Base-by-base conservation (phyloP, 92 coral and sea anemone genomes). In the Phymanthus crucifer region DNA sequence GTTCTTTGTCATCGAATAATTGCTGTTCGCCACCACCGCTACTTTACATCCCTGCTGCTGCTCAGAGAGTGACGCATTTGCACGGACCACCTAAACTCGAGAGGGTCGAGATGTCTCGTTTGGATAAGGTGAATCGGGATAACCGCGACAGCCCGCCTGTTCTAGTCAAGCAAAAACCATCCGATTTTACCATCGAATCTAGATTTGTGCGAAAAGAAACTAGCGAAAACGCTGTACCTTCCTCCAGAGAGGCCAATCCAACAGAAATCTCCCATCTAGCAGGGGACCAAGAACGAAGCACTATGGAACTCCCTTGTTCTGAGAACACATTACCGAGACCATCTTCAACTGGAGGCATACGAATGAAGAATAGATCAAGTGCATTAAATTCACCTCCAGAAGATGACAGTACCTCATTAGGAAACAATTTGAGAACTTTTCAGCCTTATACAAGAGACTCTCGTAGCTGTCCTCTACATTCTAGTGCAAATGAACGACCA, bases 21-120 rank as follows among this genome's bases (percentile, higher is more conserved):
- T 88, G 92, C 83, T 88, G 86, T 68, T 84, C 89, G 66, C 97
- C 97, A 0, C 97, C 97, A 1, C 97, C 97, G 1, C 34, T 93
- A 18, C 89, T 93, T 32, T 93, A 93, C 80, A 93, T 93, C 34
- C 97, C 97, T 32, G 94, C 93, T 33, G 94, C 94, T 6, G 97
- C 97, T 34, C 94, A 90, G 86, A 78, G 89, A 69, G 92, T 93
- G 21, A 93, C 97, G 1, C 97, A 93, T 32, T 84, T 93, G 7
- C 97, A 90, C 32, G 97, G 92, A 16, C 97, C 97, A 18, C 97
- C 97, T 11, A 87, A 83, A 50, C 88, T 93, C 14, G 88, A 93
- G 85, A 82, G 94, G 36, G 76, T 82, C 31, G 86, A 87, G 23
- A 67, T 86, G 4, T 33, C 32, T 26, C 18, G 50, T 36, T 23